phyloP scores from a whole-genome alignment of 2,113 vertebrate genomes.

The Pagrus major region DNA sequence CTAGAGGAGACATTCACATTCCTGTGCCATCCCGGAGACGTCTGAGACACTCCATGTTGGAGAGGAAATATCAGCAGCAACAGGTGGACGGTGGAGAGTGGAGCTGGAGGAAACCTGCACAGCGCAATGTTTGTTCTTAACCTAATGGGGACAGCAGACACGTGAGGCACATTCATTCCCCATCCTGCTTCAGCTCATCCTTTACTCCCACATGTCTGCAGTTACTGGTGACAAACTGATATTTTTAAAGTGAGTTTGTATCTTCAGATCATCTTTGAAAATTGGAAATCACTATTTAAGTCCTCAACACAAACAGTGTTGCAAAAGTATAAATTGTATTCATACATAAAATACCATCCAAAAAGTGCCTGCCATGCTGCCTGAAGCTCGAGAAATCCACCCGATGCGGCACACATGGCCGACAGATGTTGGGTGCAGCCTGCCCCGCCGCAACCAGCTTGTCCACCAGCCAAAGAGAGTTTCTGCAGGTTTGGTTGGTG shows the following conservation, averaged over 20 bases:
- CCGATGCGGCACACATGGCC: conserved; percentile 43
- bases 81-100: conserved; percentile 60
- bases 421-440: conserved; percentile 65
- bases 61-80: conserved; percentile 47
- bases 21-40: conserved; percentile 48
- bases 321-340: not conserved
- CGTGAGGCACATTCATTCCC: not conserved
- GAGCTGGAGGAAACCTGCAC: not conserved
- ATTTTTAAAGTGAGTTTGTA: not conserved
- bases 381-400: conserved; percentile 12
- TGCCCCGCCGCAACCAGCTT: conserved; percentile 1
- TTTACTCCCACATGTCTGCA: conserved; percentile 28
- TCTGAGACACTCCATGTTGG: conserved; percentile 39
- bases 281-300: not conserved
- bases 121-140: conserved; percentile 14
- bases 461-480: not conserved
- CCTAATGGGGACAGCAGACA: not conserved
- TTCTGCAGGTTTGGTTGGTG: conserved; percentile 26
- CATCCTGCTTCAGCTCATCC: not conserved
- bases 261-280: not conserved
- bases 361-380: not conserved
- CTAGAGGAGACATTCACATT: conserved; percentile 49
- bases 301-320: not conserved
- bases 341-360: not conserved
- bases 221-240: not conserved